These are phyloP conservation scores for Sebastolobus altivelis DNA, from an alignment of 2,797 vertebrate species.

Conservation along the genomic window DNA sequence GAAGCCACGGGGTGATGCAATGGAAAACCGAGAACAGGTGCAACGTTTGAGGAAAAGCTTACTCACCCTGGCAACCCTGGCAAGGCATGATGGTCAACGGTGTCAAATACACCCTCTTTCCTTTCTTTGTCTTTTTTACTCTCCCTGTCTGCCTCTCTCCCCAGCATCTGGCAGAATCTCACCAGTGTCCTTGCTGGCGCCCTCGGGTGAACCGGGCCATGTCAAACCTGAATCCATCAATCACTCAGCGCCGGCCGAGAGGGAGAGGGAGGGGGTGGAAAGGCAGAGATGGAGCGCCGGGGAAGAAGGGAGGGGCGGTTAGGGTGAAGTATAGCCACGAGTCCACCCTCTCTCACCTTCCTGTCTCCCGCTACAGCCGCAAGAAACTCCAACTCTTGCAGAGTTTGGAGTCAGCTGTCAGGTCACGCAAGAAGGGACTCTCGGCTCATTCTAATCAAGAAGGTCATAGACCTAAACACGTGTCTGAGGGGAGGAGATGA, in stretches of 20 bases:
- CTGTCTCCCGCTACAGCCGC: conserved; percentile 33
- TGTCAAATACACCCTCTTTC: conserved; percentile 3
- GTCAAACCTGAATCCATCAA: conserved; percentile 82
- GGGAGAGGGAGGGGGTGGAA: conserved; percentile 42
- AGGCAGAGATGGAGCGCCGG: conserved; percentile 47
- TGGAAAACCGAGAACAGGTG: conserved; percentile 57
- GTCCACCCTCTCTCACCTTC: conserved; percentile 55
- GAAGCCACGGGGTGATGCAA: conserved; percentile 41
- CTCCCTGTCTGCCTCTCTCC: conserved; percentile 51
- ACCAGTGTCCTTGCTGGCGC: conserved; percentile 76
- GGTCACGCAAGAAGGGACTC: conserved; percentile 50
- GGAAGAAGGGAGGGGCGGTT: conserved; percentile 28
- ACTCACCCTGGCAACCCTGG: conserved; percentile 40
- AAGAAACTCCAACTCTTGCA: conserved; percentile 36
- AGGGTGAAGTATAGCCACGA: conserved; percentile 69
- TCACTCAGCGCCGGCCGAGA: conserved; percentile 68
- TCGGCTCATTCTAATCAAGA: conserved; percentile 49
- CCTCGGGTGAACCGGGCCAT: conserved; percentile 78
- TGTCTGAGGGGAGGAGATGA: conserved; percentile 33
- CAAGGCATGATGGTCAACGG: conserved; percentile 43
- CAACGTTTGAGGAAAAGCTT: conserved; percentile 44
- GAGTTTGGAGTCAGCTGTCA: conserved; percentile 59
- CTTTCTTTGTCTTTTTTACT: conserved; percentile 50
- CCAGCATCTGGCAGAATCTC: conserved; percentile 65
- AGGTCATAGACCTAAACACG: conserved; percentile 34